phyloP scores from a whole-genome alignment of 2,113 vertebrate genomes.

The Leptobrachium ailaonicum region DNA sequence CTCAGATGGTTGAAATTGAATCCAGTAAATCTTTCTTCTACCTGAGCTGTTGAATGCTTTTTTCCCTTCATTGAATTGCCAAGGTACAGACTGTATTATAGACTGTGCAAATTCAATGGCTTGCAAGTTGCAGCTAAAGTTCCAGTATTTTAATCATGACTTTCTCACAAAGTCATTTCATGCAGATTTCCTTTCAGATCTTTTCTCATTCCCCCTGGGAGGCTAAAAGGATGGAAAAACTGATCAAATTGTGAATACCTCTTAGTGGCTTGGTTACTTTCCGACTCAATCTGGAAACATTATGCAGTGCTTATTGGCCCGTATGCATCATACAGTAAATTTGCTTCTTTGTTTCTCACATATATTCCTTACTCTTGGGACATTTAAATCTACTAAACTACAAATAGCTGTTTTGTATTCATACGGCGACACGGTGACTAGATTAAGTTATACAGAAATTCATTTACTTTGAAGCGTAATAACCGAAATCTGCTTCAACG shows the following conservation, averaged over 20 bases:
- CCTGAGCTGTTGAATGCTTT: background rate
- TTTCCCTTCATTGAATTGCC: background rate
- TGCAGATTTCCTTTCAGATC: constrained; percentile 54
- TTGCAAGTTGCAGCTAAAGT: constrained; percentile 20
- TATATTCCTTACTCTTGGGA: constrained; percentile 37
- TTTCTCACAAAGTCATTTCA: constrained; percentile 52
- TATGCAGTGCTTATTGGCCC: constrained; percentile 40
- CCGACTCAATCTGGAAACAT: constrained; percentile 47
- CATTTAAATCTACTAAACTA: constrained; percentile 35
- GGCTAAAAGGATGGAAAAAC: constrained; percentile 42
- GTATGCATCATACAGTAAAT: constrained; percentile 32
- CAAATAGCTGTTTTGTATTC: constrained; percentile 37
- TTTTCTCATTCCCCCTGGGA: constrained; percentile 37
- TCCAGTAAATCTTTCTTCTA: background rate
- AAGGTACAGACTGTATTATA: background rate
- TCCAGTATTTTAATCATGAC: constrained; percentile 41
- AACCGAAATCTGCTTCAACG: constrained; percentile 11
- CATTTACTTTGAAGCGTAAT: constrained; percentile 13
- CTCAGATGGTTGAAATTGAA: too few relatives aligned
- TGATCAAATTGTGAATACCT: constrained; percentile 52
- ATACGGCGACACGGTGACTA: constrained; percentile 20
- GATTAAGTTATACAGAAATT: constrained; percentile 36
- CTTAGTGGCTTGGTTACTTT: constrained; percentile 43
- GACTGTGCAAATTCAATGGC: background rate
- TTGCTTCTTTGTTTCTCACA: constrained; percentile 21